Base-by-base conservation (phyloP, 2,888 invertebrate genomes). In the Cheilosia pagana region DNA sequence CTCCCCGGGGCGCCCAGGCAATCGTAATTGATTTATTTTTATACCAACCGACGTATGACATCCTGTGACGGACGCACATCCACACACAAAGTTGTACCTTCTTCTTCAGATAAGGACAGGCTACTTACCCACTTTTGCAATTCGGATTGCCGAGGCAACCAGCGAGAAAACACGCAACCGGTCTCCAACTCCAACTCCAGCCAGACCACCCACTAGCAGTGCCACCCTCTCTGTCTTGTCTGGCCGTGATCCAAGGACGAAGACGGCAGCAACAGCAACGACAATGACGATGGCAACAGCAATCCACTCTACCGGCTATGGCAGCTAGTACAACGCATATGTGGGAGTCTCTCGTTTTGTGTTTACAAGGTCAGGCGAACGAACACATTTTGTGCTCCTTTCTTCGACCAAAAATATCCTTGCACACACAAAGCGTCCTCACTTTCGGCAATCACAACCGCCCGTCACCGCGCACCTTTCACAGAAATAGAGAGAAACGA, bases 231-330 rank as follows among this genome's bases (percentile, higher is more conserved):
- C 31, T 74, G 68, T 79, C 79, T 70, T 83, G 83, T 83, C 83
- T 83, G 83, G 83, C 83, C 74, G 59, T 48, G 43, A 75, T 59
- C 70, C 83, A 83, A 83, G 83, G 79, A 83, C 83, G 79, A 83
- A 82, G 78, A 82, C 43, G 82, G 25, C 67, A 23, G 3, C 50
- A 16, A 50, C 62, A 7, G n/a, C 52, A 8, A 68, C 55, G 52
- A 41, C 23, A 23, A 62, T 50, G 39, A 48, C 53, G 48, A 48
- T 55, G 21, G 53, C 53, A 55, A 71, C 57, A 48, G 62, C 19
- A 14, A 31, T 23, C 31, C 60, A 67, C 48, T 28, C 7, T 21
- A 16, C 35, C 31, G 57, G 48, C 35, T 31, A 50, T 12, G 25
- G 50, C 39, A 23, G 39, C 48, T 45, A 68, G 52, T 67, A 65